Conservation (phyloP, 1,140 invertebrate genomes). For the Mactra quadrangularis region DNA sequence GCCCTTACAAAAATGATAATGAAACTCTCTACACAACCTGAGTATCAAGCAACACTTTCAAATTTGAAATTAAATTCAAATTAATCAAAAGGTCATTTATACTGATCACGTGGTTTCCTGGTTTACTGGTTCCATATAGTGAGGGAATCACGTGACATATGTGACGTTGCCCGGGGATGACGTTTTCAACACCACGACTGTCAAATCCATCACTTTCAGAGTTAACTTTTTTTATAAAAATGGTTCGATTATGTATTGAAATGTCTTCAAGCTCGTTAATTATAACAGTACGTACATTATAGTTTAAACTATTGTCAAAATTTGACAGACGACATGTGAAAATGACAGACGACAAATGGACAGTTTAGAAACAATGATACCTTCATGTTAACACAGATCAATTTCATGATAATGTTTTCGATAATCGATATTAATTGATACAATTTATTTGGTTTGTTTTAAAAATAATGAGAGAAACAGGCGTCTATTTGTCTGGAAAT, state of each 20-base stretch:
- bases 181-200: neutral
- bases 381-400: no score
- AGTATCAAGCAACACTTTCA: neutral
- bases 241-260: neutral
- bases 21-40: no score
- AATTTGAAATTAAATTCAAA: slow-evolving; percentile 18
- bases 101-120: neutral
- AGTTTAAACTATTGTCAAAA: no score
- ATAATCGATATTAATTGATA: no score
- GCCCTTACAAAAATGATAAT: no score
- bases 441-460: no score
- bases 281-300: neutral
- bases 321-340: slow-evolving; percentile 26
- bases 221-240: neutral
- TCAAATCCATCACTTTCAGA: slow-evolving; percentile 38
- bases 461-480: no score
- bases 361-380: no score
- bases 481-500: no score
- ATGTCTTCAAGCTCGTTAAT: slow-evolving; percentile 14
- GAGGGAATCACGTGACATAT: neutral
- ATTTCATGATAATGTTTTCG: no score
- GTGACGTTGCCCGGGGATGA: no score
- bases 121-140: neutral
- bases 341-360: slow-evolving; percentile 24
- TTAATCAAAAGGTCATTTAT: slow-evolving; percentile 30